Conservation (phyloP, 2,113 vertebrate species). For the Tachycineta bicolor region DNA sequence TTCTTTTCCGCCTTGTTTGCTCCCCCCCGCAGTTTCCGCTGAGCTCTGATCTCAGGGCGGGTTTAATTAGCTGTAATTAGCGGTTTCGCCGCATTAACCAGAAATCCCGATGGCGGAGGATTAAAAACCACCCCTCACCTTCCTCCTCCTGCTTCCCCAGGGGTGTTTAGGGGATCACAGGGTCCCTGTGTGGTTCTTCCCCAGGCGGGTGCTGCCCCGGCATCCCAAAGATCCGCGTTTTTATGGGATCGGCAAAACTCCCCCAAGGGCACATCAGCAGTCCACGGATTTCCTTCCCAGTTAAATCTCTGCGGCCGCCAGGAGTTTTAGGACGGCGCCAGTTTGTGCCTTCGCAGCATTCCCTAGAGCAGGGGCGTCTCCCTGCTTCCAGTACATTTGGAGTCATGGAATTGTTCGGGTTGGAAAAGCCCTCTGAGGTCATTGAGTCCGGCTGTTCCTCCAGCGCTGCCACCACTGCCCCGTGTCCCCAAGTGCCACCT, state of each 20-base stretch:
- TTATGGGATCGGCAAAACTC: not conserved
- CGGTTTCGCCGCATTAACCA: conserved; percentile 29
- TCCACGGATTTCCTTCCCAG: not conserved
- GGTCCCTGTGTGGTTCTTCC: not conserved
- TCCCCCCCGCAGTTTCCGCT: conserved; percentile 6
- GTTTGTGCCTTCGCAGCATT: not conserved
- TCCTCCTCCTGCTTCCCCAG: not conserved
- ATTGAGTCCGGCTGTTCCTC: accelerated
- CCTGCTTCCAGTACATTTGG: not conserved
- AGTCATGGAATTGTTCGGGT: not conserved
- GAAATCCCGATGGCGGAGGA: not conserved
- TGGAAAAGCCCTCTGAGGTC: not conserved
- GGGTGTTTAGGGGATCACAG: not conserved
- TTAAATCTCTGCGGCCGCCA: not conserved
- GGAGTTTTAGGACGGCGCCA: not conserved
- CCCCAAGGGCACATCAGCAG: not conserved
- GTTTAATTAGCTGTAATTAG: conserved; percentile 68
- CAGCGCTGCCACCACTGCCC: not conserved
- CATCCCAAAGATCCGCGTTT: not conserved
- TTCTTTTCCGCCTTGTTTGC: conserved; percentile 32
- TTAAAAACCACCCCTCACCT: not conserved
- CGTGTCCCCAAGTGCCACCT: not conserved
- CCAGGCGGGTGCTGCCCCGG: not conserved
- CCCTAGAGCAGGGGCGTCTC: not conserved
- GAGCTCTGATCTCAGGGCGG: conserved; percentile 51